These are phyloP conservation scores for Rhinoraja longicauda DNA, from an alignment of 2,797 vertebrate genomes.

Conservation along the genomic window DNA sequence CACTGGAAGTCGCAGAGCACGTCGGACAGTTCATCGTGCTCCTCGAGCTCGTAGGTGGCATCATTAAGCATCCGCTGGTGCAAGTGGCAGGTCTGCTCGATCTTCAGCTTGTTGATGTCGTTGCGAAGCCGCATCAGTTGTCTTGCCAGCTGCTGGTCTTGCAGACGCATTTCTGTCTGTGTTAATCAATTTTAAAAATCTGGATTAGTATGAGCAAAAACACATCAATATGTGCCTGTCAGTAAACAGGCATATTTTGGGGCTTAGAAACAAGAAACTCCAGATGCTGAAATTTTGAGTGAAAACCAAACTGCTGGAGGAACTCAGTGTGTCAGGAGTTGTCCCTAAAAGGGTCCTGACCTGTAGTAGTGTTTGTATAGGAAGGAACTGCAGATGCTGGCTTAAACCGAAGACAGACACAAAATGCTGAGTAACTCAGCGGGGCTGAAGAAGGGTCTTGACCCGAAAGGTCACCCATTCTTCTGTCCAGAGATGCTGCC, in stretches of 20 bases:
- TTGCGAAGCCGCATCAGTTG: constrained; percentile 87
- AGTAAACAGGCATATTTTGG: neutral
- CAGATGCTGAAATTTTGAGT: no score
- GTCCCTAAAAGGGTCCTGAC: no score
- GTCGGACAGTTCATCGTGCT: constrained; percentile 86
- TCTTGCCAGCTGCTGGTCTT: constrained; percentile 89
- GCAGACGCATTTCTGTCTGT: constrained; percentile 85
- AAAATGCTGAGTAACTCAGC: no score
- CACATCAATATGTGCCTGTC: neutral
- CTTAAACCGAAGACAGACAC: no score
- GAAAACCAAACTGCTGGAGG: no score
- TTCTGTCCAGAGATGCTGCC: no score
- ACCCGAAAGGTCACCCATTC: no score
- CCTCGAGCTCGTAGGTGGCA: constrained; percentile 85
- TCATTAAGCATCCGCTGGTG: constrained; percentile 91
- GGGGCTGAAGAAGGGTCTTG: no score
- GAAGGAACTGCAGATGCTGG: no score
- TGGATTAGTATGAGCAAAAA: constrained; percentile 1
- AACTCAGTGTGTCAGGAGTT: no score
- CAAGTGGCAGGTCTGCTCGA: constrained; percentile 88
- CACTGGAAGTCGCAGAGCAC: constrained; percentile 82
- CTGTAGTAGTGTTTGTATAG: no score
- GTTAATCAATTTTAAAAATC: neutral
- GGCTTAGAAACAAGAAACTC: neutral
- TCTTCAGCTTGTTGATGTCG: constrained; percentile 92